phyloP scores from a whole-genome alignment of 2,113 vertebrate species.

The Corythaixoides concolor region DNA sequence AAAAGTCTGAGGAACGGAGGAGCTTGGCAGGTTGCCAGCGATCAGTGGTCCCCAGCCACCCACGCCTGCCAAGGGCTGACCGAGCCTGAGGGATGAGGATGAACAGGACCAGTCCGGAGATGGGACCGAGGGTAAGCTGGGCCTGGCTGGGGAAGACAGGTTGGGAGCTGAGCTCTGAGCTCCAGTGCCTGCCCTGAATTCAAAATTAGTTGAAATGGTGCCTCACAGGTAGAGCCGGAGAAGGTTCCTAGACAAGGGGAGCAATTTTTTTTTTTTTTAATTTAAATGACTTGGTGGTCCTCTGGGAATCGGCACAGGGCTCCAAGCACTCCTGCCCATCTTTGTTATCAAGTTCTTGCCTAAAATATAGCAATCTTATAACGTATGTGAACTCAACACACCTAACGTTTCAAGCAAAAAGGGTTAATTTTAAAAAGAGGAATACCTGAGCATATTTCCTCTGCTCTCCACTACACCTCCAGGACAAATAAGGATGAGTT shows the following conservation, averaged over 20 bases:
- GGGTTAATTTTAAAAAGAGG: slow-evolving; percentile 51
- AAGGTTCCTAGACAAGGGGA: not conserved
- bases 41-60: not conserved
- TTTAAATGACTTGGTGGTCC: not conserved
- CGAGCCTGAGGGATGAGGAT: not conserved
- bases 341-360: not conserved
- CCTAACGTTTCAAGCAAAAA: not conserved
- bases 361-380: not conserved
- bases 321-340: not conserved
- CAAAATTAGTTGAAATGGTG: not conserved
- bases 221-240: not conserved
- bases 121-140: too few relatives aligned
- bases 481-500: slow-evolving; percentile 78
- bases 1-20: fast-evolving
- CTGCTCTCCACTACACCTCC: slow-evolving; percentile 68
- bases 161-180: not conserved
- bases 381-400: not conserved
- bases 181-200: not conserved
- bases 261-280: not conserved
- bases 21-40: not conserved
- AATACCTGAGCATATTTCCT: slow-evolving; percentile 60
- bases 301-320: not conserved
- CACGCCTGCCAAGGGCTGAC: fast-evolving
- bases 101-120: not conserved
- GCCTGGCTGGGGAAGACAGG: not conserved